Evolutionary conservation across 2,888 invertebrate species (phyloP).

Genomic region (Slavum lentiscoides): DNA sequence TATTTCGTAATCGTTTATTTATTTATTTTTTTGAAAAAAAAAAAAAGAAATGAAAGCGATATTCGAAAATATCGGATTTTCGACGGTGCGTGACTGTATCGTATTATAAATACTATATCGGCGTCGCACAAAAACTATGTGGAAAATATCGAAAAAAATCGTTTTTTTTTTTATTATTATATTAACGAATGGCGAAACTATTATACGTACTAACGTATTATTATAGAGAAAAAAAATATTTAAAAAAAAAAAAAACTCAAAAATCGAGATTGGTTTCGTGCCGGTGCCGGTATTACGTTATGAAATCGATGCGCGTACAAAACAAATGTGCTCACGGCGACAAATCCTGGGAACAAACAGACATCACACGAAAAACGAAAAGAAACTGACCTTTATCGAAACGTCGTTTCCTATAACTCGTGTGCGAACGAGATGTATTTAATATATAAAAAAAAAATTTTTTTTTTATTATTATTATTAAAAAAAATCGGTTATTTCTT

Average conservation of each 20-base stretch:
- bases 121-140: slow-evolving; percentile 15
- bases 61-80: slow-evolving; percentile 6
- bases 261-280: slow-evolving; percentile 33
- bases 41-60: not conserved
- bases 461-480: too few species aligned
- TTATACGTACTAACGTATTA: slow-evolving; percentile 1
- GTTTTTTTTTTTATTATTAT: slow-evolving; percentile 4
- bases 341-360: slow-evolving; percentile 33
- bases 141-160: slow-evolving; percentile 12
- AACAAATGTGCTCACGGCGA: slow-evolving; percentile 8
- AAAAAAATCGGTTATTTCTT: too few species aligned
- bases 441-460: too few species aligned
- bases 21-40: too few species aligned
- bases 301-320: slow-evolving; percentile 21
- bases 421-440: not conserved
- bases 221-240: not conserved
- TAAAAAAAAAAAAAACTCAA: not conserved
- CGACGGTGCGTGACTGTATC: slow-evolving; percentile 24
- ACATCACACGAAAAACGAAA: not conserved
- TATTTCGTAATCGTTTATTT: too few species aligned
- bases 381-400: slow-evolving; percentile 38
- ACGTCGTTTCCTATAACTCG: not conserved
- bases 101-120: not conserved
- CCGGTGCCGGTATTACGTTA: slow-evolving; percentile 8
- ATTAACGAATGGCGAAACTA: slow-evolving; percentile 19